A percentile compares a stretch with the other conserved stretches of the same genome.
These are phyloP conservation scores for Bombus huntii DNA, from an alignment of 1,140 invertebrate species.

Conservation along the genomic window DNA sequence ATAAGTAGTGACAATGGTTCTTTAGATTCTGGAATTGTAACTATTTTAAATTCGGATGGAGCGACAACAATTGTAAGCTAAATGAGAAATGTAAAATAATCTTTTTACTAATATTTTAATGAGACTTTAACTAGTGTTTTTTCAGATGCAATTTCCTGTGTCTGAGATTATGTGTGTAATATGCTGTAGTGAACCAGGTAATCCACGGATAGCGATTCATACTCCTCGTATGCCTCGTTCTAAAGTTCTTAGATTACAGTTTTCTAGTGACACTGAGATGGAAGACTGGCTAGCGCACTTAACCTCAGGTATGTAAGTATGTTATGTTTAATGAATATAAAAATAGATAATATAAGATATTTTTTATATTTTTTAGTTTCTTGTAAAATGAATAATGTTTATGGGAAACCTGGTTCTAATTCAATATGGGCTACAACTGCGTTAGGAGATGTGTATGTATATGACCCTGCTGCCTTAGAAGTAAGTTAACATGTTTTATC, in stretches of 20 bases:
- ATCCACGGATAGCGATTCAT: slow-evolving; percentile 88
- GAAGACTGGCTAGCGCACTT: slow-evolving; percentile 94
- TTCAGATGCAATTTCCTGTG: slow-evolving; percentile 85
- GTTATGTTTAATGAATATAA: slow-evolving; percentile 3
- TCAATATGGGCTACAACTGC: slow-evolving; percentile 91
- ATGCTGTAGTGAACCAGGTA: slow-evolving; percentile 90
- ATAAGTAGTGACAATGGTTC: slow-evolving; percentile 83
- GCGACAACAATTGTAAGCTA: slow-evolving; percentile 86
- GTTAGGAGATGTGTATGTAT: slow-evolving; percentile 91
- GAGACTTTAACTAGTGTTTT: slow-evolving; percentile 21
- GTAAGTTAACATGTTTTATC: slow-evolving; percentile 67
- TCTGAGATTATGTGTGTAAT: slow-evolving; percentile 89
- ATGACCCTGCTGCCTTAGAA: slow-evolving; percentile 86
- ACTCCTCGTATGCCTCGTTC: slow-evolving; percentile 85
- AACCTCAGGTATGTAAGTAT: slow-evolving; percentile 82
- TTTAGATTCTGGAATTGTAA: slow-evolving; percentile 88
- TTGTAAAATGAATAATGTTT: slow-evolving; percentile 88
- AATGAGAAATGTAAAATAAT: neutral
- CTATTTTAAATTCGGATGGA: slow-evolving; percentile 89
- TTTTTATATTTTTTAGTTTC: slow-evolving; percentile 81
- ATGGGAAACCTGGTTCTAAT: slow-evolving; percentile 86
- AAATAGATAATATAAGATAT: neutral
- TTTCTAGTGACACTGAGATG: slow-evolving; percentile 90
- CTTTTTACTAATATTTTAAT: neutral
- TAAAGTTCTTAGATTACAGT: slow-evolving; percentile 87